A percentile compares a stretch with the other conserved stretches of the same genome.
phyloP scores from a whole-genome alignment of 2,888 invertebrate species.

The Sturmia bella region DNA sequence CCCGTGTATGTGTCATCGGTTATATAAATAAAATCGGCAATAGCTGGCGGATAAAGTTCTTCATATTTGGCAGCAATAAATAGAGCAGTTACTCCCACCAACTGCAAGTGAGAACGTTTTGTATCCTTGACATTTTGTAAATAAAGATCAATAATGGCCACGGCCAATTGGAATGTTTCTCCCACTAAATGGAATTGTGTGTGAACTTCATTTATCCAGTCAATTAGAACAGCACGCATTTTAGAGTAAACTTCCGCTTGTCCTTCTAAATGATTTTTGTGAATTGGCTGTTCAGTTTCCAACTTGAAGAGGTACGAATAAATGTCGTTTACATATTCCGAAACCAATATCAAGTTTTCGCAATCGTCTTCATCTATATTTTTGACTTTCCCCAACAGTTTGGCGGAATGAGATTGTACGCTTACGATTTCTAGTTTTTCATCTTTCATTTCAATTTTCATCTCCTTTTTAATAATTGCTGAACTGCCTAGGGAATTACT shows the following conservation, averaged over 20 bases:
- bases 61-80: conserved; percentile 97
- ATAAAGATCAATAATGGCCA: conserved; percentile 94
- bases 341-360: conserved; percentile 89
- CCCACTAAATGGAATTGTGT: conserved; percentile 90
- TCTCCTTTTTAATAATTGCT: conserved; percentile 36
- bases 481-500: conserved; percentile 26
- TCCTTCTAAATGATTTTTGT: conserved; percentile 85
- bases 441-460: conserved; percentile 6
- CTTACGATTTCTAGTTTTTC: conserved; percentile 69
- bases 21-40: conserved; percentile 94
- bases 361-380: conserved; percentile 90
- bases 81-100: conserved; percentile 94
- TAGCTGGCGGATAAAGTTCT: conserved; percentile 94
- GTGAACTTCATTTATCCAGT: conserved; percentile 97
- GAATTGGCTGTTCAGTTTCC: conserved; percentile 87
- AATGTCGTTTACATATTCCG: conserved; percentile 94
- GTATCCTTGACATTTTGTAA: conserved; percentile 85
- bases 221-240: conserved; percentile 94
- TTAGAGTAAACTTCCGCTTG: conserved; percentile 87
- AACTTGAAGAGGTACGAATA: conserved; percentile 90
- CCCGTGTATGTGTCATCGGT: conserved; percentile 93
- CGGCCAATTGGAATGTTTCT: conserved; percentile 94
- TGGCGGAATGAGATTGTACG: conserved; percentile 73
- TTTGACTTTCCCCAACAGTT: conserved; percentile 82
- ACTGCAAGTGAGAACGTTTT: conserved; percentile 88